Evolutionary conservation across 2,888 invertebrate genomes (phyloP), one percentile per base, ranked within the genome.

Genomic region (Oeneis ivallda): DNA sequence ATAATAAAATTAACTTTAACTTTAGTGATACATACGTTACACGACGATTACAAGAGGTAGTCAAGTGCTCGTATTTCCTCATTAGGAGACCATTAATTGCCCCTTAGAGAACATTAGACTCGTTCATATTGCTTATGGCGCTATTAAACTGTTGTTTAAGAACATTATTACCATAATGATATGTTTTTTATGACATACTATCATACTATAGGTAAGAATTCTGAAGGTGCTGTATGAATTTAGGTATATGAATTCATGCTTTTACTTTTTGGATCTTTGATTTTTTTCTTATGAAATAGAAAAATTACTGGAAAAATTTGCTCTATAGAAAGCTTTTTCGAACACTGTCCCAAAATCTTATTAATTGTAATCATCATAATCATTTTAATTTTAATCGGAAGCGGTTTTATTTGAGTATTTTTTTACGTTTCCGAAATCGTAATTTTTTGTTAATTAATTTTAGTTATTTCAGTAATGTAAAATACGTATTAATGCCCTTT

Each of bases 401-500:
- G 26, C 26, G 26, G 26, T 26, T 4, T 0, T 1, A 26, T 26
- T 26, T 26, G n/a, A n/a, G n/a, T n/a, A 26, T 26, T 26, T 26
- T 26, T 26, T 26, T 26, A 5, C 26, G n/a, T n/a, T n/a, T n/a
- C n/a, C n/a, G 4, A 26, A 26, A 26, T 26, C 1, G 5, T 26
- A 26, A n/a, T 1, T 2, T 26, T 26, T 26, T 26, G 26, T 26
- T 26, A 26, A 26, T 26, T 26, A 26, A 5, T 26, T 26, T 5
- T 26, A 26, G 5, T 26, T 4, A 5, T 26, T 26, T 4, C 1
- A 26, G 26, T 26, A 26, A 26, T 26, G 26, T 26, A 26, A 26
- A 26, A 26, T 26, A 26, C 26, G 26, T 11, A 83, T 84, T 81
- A 86, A 85, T 82, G 83, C 79, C 76, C 78, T 78, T 85, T 85